Percentiles rank a stretch among this genome's conserved stretches.
These are phyloP conservation scores for Horisme vitalbata DNA, from an alignment of 2,888 invertebrate species.

Conservation along the genomic window DNA sequence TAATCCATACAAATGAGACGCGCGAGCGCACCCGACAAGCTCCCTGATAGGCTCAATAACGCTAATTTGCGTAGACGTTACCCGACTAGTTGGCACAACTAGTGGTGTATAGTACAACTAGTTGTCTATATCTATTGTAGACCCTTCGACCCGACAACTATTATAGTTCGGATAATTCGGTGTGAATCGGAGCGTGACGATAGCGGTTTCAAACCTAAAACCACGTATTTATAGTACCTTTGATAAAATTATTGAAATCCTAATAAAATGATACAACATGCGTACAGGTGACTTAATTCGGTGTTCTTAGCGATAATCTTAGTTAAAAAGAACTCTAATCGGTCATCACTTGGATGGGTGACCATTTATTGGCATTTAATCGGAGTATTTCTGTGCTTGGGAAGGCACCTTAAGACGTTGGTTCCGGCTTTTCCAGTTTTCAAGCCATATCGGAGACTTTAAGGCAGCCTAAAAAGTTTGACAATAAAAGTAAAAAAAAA, in stretches of 20 bases:
- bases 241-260: neutral
- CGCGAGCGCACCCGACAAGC: conserved; percentile 17
- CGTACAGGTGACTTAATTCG: too few relatives aligned
- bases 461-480: too few relatives aligned
- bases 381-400: too few relatives aligned
- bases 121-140: conserved; percentile 20
- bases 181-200: conserved; percentile 30
- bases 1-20: conserved; percentile 35
- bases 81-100: conserved; percentile 24
- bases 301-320: too few relatives aligned
- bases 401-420: too few relatives aligned
- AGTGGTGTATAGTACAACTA: conserved; percentile 5
- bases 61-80: conserved; percentile 38
- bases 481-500: too few relatives aligned
- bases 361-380: too few relatives aligned
- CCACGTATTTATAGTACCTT: neutral
- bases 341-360: too few relatives aligned
- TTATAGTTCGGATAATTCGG: conserved; percentile 43
- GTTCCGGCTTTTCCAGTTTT: too few relatives aligned
- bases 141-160: conserved; percentile 30
- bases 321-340: too few relatives aligned
- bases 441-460: too few relatives aligned
- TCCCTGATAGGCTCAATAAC: conserved; percentile 29
- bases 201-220: neutral
- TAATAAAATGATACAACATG: neutral